Conservation (phyloP, 2,797 vertebrate genomes). For the Macroramphosus scolopax region DNA sequence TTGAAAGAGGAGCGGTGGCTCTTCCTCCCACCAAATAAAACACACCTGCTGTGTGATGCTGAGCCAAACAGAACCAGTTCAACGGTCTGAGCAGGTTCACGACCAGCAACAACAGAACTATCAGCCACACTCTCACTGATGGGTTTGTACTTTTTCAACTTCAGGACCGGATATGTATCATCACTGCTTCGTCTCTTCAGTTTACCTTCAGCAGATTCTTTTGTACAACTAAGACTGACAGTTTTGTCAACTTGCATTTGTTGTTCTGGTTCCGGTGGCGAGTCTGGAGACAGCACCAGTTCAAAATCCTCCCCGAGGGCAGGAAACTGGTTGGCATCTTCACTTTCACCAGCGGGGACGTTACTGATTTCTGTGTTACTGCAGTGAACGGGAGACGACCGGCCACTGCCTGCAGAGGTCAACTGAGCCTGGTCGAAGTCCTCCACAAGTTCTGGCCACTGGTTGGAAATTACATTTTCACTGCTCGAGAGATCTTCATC, state of each 20-base stretch:
- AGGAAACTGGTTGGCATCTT: no score
- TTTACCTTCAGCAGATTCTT: slow-evolving; percentile 8
- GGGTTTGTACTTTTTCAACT: background rate
- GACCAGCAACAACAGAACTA: background rate
- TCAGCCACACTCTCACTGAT: no score
- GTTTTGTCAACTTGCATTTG: background rate
- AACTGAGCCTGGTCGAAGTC: slow-evolving; percentile 1
- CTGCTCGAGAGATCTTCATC: no score
- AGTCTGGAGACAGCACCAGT: background rate
- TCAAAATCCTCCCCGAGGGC: background rate
- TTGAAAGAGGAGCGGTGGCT: background rate
- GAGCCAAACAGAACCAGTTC: slow-evolving; percentile 63
- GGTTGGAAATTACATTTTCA: background rate
- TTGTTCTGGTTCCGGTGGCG: slow-evolving; percentile 6
- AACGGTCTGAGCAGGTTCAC: slow-evolving; percentile 5
- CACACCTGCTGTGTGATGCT: accelerated
- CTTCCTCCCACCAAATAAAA: background rate
- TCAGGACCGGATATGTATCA: background rate
- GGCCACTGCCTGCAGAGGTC: background rate
- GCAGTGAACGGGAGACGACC: background rate
- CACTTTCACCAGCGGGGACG: no score
- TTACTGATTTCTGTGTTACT: background rate
- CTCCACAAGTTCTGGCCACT: background rate
- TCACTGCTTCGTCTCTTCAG: background rate
- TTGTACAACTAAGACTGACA: background rate